Evolutionary conservation across 2,888 invertebrate genomes (phyloP).

Genomic region (Sclerodermus sp.): DNA sequence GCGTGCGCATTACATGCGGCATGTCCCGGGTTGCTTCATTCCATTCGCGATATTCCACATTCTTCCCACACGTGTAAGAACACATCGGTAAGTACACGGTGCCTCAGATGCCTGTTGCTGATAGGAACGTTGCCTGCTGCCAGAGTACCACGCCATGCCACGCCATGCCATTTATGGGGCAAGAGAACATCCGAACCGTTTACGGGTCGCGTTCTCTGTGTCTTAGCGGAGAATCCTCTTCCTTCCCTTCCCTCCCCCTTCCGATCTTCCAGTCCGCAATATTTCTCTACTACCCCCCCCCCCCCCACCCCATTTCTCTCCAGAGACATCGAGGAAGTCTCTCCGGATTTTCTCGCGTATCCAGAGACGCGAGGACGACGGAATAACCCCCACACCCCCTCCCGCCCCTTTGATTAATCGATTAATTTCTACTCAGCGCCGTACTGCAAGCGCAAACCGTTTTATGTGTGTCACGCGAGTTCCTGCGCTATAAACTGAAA

Average conservation of each 20-base stretch:
- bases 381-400: no score
- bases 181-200: constrained; percentile 48
- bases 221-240: constrained; percentile 15
- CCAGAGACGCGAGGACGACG: no score
- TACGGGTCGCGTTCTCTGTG: constrained; percentile 27
- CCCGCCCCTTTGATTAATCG: no score
- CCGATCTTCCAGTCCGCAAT: neutral
- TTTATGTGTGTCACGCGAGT: no score
- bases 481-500: no score
- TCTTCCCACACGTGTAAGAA: constrained; percentile 54
- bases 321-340: no score
- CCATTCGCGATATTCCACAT: constrained; percentile 54
- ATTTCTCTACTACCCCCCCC: neutral
- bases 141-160: constrained; percentile 23
- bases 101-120: constrained; percentile 46
- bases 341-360: no score
- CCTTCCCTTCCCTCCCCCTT: constrained; percentile 12
- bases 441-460: no score
- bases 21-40: constrained; percentile 48
- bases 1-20: constrained; percentile 13
- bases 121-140: constrained; percentile 32
- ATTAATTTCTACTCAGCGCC: no score
- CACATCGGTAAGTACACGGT: constrained; percentile 44
- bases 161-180: constrained; percentile 47
- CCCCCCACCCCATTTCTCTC: no score